Percentiles rank a stretch among this genome's conserved stretches.
These are phyloP conservation scores for Diarsia rubi DNA, from an alignment of 2,888 invertebrate species.

Conservation along the genomic window DNA sequence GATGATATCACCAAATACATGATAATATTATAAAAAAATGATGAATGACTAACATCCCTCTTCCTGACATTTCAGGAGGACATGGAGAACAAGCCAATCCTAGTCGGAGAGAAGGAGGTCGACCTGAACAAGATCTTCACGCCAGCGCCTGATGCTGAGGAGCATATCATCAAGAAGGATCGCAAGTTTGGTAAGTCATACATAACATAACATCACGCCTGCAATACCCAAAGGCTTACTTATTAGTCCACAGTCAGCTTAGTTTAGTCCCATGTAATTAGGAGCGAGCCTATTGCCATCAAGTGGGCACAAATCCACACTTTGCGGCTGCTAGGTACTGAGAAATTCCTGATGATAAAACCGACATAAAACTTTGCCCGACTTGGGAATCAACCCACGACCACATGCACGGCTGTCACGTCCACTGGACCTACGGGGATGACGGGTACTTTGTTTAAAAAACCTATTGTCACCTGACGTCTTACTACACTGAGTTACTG, in stretches of 20 bases:
- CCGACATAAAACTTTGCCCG: no score
- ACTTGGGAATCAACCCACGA: no score
- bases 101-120: slow-evolving; percentile 92
- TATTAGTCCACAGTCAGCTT: no score
- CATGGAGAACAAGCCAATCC: slow-evolving; percentile 90
- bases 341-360: no score
- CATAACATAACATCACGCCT: no score
- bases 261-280: no score
- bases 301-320: no score
- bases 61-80: slow-evolving; percentile 89
- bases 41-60: slow-evolving; percentile 2
- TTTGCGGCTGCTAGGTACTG: no score
- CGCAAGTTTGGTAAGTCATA: slow-evolving; percentile 89
- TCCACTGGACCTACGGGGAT: no score
- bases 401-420: no score
- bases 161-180: slow-evolving; percentile 94
- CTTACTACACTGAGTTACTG: background rate
- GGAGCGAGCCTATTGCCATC: no score
- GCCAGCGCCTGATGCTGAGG: slow-evolving; percentile 95
- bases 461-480: background rate
- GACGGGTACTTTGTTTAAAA: background rate
- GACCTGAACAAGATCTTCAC: slow-evolving; percentile 97
- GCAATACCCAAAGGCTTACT: no score
- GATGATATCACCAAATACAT: background rate
- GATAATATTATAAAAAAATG: background rate